Conservation (phyloP, 1,140 invertebrate species). For the Eubasilissa regina region DNA sequence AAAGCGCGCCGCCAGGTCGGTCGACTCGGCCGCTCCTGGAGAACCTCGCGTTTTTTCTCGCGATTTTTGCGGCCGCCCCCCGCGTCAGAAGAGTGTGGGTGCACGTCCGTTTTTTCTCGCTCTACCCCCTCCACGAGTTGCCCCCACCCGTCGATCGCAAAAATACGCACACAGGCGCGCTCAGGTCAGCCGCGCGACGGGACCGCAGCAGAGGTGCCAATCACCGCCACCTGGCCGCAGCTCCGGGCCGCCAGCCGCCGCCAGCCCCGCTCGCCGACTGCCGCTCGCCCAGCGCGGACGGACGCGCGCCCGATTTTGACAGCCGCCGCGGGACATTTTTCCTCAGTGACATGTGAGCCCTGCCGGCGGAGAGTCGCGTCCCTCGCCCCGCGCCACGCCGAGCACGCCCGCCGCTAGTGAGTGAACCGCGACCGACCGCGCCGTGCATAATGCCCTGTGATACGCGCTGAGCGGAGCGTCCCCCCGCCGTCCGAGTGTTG, state of each 20-base stretch:
- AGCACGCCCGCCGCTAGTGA: too few relatives aligned
- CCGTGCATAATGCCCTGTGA: too few relatives aligned
- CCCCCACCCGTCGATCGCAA: slow-evolving; percentile 49
- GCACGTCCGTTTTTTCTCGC: slow-evolving; percentile 50
- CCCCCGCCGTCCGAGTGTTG: too few relatives aligned
- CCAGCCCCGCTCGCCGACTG: neutral
- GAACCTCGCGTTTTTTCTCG: slow-evolving; percentile 2
- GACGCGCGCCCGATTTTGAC: slow-evolving; percentile 20
- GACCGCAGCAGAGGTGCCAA: slow-evolving; percentile 55
- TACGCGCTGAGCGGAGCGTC: too few relatives aligned
- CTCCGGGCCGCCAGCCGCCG: slow-evolving; percentile 49
- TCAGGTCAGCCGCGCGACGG: slow-evolving; percentile 26
- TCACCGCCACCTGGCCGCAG: slow-evolving; percentile 55
- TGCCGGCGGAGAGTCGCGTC: slow-evolving; percentile 33
- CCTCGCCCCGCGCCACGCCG: neutral
- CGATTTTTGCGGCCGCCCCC: neutral
- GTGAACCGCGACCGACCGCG: too few relatives aligned
- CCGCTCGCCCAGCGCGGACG: neutral
- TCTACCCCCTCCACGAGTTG: slow-evolving; percentile 40
- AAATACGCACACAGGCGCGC: slow-evolving; percentile 45
- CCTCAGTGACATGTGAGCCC: slow-evolving; percentile 40
- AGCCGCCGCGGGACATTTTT: slow-evolving; percentile 13
- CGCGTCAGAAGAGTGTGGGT: slow-evolving; percentile 43
- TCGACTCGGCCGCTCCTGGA: slow-evolving; percentile 46
- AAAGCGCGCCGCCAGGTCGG: slow-evolving; percentile 53